phyloP scores from a whole-genome alignment of 64 coral and sea anemone genomes.

The Anthopleura sola region DNA sequence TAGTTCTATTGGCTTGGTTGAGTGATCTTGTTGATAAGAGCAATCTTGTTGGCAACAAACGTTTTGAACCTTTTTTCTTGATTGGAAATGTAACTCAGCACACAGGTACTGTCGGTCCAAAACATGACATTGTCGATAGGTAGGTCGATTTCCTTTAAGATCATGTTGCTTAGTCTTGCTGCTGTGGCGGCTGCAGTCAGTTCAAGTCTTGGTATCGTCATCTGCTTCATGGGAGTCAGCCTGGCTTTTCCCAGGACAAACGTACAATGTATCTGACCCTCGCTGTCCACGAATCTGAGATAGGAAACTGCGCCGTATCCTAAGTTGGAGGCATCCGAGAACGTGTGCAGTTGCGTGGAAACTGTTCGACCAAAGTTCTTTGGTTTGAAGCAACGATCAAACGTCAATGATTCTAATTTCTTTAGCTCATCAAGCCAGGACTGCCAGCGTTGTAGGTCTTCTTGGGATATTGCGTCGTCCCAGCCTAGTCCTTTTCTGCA shows the following conservation, averaged over 20 bases:
- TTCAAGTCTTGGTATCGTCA: conserved; percentile 18
- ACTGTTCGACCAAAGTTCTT: not conserved
- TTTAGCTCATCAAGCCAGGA: conserved; percentile 32
- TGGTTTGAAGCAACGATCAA: conserved; percentile 20
- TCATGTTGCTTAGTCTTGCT: not conserved
- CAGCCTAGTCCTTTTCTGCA: conserved; percentile 26
- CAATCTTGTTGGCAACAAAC: conserved; percentile 6
- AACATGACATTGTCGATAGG: not conserved
- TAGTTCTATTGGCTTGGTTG: conserved; percentile 13
- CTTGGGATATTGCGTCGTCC: conserved; percentile 27
- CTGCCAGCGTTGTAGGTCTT: not conserved
- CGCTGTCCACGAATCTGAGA: not conserved
- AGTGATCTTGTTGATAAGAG: not conserved
- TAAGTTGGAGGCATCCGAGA: conserved; percentile 39
- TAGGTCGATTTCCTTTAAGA: not conserved
- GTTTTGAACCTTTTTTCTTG: conserved; percentile 24
- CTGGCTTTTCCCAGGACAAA: conserved; percentile 12
- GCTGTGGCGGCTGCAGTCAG: conserved; percentile 1
- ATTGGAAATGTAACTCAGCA: conserved; percentile 1
- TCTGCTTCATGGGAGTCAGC: not conserved
- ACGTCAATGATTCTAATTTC: conserved; percentile 26
- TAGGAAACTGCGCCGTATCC: conserved; percentile 12
- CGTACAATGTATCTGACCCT: not conserved
- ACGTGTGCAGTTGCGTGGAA: conserved; percentile 43
- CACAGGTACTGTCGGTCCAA: conserved; percentile 11